Evolutionary conservation across 2,113 vertebrate genomes (phyloP), one percentile per base, ranked within the genome.

Genomic region (Capra hircus): DNA sequence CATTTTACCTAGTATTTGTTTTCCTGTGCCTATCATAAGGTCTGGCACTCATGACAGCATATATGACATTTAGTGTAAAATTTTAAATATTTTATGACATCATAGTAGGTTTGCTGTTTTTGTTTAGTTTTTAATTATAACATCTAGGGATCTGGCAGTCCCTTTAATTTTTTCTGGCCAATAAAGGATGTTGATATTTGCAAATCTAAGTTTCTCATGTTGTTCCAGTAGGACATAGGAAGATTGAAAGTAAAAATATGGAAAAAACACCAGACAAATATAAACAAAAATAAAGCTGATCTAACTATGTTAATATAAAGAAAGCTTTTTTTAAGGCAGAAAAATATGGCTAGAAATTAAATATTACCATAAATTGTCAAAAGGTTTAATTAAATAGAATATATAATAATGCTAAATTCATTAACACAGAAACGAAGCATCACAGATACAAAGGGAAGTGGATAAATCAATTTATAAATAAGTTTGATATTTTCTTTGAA

Each of bases 401-500:
- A 40, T 53, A 30, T 50, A 21, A 77, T 60, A 25, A 86, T 86
- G 45, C 25, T 60, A 82, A 94, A 86, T 81, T 67, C 53, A 82
- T 50, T 25, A 74, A 71, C 21, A 78, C 43, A 74, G 12, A 48
- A 92, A 57, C 5, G 91, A 74, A 87, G 16, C 9, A 43, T 64
- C 3, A 67, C 30, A 71, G 43, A 57, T 90, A 64, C 3, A 90
- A 81, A 16, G 28, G 10, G 16, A 82, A 90, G 57, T 64, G 11
- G 43, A 71, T 28, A 95, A 74, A 94, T 36, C 40, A 4, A 82
- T 13, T 25, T 77, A 62, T 81, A 85, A 45, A 88, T 88, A 94
- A 83, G 80, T 85, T 81, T 89, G 50, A 91, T 85, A 94, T 88
- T 91, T 94, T 28, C 88, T 89, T 57, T 25, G 52, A 62, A 97